These are phyloP conservation scores for Sula dactylatra DNA, from an alignment of 2,113 vertebrate species.

Conservation along the genomic window DNA sequence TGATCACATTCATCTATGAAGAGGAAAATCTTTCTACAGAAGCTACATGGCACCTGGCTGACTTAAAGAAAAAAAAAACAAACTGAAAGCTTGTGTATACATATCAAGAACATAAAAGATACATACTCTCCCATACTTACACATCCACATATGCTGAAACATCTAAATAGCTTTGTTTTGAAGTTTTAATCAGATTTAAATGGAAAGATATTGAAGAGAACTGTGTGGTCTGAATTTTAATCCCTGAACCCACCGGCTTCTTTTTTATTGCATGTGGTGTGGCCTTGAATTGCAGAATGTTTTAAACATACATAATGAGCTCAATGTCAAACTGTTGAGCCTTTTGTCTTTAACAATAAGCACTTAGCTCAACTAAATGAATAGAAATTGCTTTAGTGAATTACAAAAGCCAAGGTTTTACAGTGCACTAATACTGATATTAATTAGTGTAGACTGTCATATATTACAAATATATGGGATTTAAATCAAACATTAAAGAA, in stretches of 20 bases:
- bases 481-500: constrained; percentile 32
- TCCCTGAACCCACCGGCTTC: constrained; percentile 71
- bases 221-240: constrained; percentile 76
- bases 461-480: constrained; percentile 57
- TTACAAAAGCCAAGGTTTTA: constrained; percentile 84
- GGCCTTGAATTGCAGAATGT: constrained; percentile 90
- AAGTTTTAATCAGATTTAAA: constrained; percentile 72
- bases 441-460: constrained; percentile 70
- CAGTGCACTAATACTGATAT: constrained; percentile 41
- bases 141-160: neutral
- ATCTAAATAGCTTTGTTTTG: constrained; percentile 60
- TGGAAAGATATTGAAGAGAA: constrained; percentile 53
- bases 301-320: constrained; percentile 92
- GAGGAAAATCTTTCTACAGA: neutral
- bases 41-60: neutral
- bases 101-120: constrained; percentile 2
- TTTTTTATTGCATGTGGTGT: constrained; percentile 77
- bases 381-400: constrained; percentile 91
- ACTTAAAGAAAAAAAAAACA: neutral
- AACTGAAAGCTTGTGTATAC: neutral
- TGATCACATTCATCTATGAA: neutral
- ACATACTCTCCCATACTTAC: neutral
- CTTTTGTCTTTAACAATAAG: constrained; percentile 91
- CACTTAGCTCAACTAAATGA: constrained; percentile 91
- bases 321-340: constrained; percentile 82